phyloP scores from a whole-genome alignment of 2,113 vertebrate genomes.

The Serinus canaria region DNA sequence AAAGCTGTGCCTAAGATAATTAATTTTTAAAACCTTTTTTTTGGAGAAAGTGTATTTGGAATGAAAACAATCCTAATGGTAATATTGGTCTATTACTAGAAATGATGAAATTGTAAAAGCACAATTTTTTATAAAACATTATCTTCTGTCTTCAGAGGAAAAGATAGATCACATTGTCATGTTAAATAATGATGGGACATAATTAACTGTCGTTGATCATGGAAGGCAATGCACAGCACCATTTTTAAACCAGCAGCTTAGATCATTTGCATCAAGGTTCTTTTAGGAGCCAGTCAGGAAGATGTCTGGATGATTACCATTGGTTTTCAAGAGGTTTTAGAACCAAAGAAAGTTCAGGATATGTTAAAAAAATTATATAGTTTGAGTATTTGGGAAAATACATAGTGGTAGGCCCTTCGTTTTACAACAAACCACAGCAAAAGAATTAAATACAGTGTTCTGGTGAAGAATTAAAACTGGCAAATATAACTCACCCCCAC shows the following conservation, averaged over 20 bases:
- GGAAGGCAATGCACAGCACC: slow-evolving; percentile 18
- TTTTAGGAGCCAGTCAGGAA: not conserved
- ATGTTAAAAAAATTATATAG: not conserved
- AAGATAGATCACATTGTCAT: slow-evolving; percentile 39
- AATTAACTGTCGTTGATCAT: slow-evolving; percentile 51
- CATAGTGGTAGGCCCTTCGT: not conserved
- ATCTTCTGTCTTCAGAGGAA: slow-evolving; percentile 7
- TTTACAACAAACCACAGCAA: not conserved
- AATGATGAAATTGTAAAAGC: slow-evolving; percentile 53
- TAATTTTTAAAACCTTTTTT: slow-evolving; percentile 48
- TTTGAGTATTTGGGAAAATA: not conserved
- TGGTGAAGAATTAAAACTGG: not conserved
- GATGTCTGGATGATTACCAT: not conserved
- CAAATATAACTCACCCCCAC: not conserved
- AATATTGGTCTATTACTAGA: slow-evolving; percentile 49
- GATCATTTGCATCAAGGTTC: slow-evolving; percentile 6
- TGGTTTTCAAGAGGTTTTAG: not conserved
- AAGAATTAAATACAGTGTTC: not conserved
- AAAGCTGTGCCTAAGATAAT: slow-evolving; percentile 40
- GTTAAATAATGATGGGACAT: slow-evolving; percentile 39
- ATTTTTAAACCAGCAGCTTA: slow-evolving; percentile 28
- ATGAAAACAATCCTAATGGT: slow-evolving; percentile 46
- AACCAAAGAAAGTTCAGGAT: not conserved
- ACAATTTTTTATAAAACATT: slow-evolving; percentile 30
- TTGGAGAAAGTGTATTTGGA: slow-evolving; percentile 39